phyloP scores from a whole-genome alignment of 1,140 invertebrate genomes.

The Bradynema listronoti region DNA sequence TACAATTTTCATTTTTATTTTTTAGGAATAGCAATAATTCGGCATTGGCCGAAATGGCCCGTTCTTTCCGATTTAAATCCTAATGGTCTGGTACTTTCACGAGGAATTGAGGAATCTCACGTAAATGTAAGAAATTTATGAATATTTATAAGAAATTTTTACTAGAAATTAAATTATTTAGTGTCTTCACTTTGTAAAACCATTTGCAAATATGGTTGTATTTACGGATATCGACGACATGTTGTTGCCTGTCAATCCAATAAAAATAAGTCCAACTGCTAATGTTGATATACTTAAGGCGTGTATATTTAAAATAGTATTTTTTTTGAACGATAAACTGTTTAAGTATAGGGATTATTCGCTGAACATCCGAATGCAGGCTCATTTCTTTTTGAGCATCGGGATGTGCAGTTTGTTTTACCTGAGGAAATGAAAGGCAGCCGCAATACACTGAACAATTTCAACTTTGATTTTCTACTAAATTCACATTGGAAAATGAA shows the following conservation, averaged over 20 bases:
- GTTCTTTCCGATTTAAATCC: slow-evolving; percentile 56
- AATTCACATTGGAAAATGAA: slow-evolving; percentile 52
- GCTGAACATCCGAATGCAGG: slow-evolving; percentile 54
- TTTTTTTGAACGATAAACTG: not conserved
- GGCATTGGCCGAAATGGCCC: slow-evolving; percentile 57
- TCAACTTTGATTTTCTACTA: slow-evolving; percentile 52
- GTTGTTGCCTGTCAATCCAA: slow-evolving; percentile 47
- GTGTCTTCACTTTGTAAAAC: slow-evolving; percentile 55
- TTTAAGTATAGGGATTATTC: slow-evolving; percentile 44
- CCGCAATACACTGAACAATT: slow-evolving; percentile 39
- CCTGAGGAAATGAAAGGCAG: slow-evolving; percentile 27
- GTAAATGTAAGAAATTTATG: too few species aligned
- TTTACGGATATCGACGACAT: slow-evolving; percentile 58
- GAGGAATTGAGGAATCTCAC: slow-evolving; percentile 57
- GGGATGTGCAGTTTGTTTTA: slow-evolving; percentile 53
- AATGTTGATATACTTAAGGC: slow-evolving; percentile 51
- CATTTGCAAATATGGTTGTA: slow-evolving; percentile 53
- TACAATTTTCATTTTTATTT: not conserved
- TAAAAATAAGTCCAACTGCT: slow-evolving; percentile 30
- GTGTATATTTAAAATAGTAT: not conserved
- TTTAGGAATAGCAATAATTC: slow-evolving; percentile 51
- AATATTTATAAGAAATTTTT: too few species aligned
- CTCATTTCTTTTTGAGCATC: slow-evolving; percentile 53
- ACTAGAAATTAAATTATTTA: too few species aligned
- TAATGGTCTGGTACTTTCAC: slow-evolving; percentile 54